Evolutionary conservation across 2,113 vertebrate genomes (phyloP).

Genomic region (Arenaria interpres): DNA sequence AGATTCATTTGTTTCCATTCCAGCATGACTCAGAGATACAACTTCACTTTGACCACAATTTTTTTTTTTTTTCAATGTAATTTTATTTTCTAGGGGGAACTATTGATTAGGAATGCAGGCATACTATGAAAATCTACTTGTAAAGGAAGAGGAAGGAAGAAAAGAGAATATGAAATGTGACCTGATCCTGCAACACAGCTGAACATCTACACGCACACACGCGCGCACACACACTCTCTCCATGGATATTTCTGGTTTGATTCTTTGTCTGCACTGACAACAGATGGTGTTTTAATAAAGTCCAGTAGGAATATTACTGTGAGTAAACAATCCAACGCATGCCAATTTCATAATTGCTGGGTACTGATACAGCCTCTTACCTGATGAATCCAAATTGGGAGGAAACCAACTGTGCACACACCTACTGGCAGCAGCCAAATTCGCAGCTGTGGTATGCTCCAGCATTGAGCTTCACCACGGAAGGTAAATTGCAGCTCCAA

Average conservation of each 20-base stretch:
- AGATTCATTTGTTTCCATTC: constrained; percentile 26
- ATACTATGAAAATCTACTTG: background rate
- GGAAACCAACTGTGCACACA: constrained; percentile 78
- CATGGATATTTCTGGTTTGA: constrained; percentile 69
- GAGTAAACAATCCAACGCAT: constrained; percentile 96
- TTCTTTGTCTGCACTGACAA: constrained; percentile 89
- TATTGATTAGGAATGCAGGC: background rate
- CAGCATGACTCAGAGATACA: constrained; percentile 27
- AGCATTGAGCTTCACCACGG: constrained; percentile 75
- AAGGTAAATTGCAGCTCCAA: constrained; percentile 84
- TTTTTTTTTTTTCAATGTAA: background rate
- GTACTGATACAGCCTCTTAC: constrained; percentile 96
- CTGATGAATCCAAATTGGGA: constrained; percentile 87
- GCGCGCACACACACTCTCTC: background rate
- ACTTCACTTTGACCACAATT: constrained; percentile 30
- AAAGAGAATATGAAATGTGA: constrained; percentile 1
- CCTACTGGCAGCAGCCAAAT: constrained; percentile 90
- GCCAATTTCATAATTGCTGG: constrained; percentile 99
- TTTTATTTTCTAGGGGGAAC: background rate
- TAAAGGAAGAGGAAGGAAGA: background rate
- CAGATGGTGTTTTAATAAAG: constrained; percentile 99
- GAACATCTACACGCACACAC: background rate
- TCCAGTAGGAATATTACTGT: constrained; percentile 99
- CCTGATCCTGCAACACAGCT: background rate
- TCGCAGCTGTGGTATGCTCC: constrained; percentile 86